Conservation (phyloP, 2,113 vertebrate genomes). For the Trematomus loennbergii region DNA sequence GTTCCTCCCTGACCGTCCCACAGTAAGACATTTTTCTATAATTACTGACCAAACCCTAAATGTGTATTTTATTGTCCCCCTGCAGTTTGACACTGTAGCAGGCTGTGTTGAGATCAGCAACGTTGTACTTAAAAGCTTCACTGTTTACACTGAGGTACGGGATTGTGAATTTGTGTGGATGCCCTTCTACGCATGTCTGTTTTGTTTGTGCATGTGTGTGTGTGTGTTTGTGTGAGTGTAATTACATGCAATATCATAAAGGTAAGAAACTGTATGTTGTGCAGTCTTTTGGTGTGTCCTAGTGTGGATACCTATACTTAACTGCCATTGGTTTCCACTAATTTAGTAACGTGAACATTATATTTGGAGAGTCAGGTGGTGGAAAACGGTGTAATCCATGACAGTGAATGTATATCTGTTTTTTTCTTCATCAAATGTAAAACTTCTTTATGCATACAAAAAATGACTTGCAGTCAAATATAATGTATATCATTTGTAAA, state of each 20-base stretch:
- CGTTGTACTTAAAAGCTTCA: constrained; percentile 95
- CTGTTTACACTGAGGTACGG: constrained; percentile 91
- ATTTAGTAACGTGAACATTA: not conserved
- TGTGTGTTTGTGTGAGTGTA: constrained; percentile 29
- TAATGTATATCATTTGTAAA: not conserved
- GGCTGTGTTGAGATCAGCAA: constrained; percentile 89
- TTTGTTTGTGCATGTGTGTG: constrained; percentile 52
- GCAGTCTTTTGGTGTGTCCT: not conserved
- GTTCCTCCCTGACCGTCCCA: constrained; percentile 57
- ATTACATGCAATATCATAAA: not conserved
- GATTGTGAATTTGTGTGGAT: constrained; percentile 49
- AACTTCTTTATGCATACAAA: not conserved
- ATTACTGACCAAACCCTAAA: constrained; percentile 55
- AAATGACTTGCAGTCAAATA: not conserved
- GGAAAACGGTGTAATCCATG: not conserved
- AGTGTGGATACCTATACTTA: not conserved
- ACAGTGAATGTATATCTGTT: not conserved
- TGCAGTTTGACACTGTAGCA: constrained; percentile 93
- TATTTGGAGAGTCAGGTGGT: not conserved
- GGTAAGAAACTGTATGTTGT: constrained; percentile 5
- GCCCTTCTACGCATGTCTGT: constrained; percentile 28
- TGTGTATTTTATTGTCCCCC: constrained; percentile 70
- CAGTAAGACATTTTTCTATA: constrained; percentile 70
- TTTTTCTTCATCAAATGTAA: not conserved
- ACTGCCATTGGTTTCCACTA: not conserved